Percentiles rank a stretch among this genome's conserved stretches.
These are phyloP conservation scores for Tauraco hartlaubi DNA, from an alignment of 2,797 vertebrate species.

Conservation along the genomic window DNA sequence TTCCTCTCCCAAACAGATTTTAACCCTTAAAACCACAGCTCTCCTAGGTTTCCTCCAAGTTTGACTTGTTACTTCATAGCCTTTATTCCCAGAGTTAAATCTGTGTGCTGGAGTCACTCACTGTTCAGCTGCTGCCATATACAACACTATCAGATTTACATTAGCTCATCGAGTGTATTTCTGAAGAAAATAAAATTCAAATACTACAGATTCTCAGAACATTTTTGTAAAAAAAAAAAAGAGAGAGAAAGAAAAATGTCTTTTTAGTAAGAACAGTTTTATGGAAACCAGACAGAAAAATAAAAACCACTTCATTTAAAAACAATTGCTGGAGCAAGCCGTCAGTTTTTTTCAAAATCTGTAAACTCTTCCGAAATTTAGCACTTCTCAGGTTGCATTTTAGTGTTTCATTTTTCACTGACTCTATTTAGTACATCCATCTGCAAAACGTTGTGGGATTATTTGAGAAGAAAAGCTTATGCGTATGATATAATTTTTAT, in stretches of 20 bases:
- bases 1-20: background rate
- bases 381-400: background rate
- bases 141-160: background rate
- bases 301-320: background rate
- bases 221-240: background rate
- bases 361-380: background rate
- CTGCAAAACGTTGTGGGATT: background rate
- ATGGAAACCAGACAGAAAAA: background rate
- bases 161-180: background rate
- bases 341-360: background rate
- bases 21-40: background rate
- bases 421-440: background rate
- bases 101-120: background rate
- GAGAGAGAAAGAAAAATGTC: background rate
- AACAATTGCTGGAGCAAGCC: background rate
- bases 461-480: conserved; percentile 30
- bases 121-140: background rate
- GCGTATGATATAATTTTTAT: conserved; percentile 18
- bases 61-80: background rate
- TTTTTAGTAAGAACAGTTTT: background rate
- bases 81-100: background rate
- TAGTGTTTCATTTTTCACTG: conserved; percentile 4
- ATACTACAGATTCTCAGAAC: background rate
- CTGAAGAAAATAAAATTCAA: background rate
- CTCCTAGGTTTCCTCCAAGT: background rate